Conservation (phyloP, 2,888 invertebrate genomes). For the Heteropelma amictum region DNA sequence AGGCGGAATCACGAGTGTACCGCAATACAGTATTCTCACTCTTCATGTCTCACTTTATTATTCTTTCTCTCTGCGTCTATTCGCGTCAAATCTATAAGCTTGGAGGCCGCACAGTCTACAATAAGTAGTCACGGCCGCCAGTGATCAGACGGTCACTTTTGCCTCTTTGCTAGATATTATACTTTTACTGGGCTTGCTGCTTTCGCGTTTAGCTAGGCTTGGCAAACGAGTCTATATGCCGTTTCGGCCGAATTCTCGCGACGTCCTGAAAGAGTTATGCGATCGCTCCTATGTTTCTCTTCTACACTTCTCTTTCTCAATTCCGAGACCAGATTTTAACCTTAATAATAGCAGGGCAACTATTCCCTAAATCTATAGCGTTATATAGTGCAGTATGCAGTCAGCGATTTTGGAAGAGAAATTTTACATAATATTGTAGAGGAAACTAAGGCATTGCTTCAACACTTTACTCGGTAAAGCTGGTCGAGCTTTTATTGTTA, state of each 20-base stretch:
- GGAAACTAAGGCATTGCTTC: too few species aligned
- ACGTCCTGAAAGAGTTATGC: conserved; percentile 46
- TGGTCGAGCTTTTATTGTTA: too few species aligned
- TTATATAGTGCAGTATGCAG: too few species aligned
- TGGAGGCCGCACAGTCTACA: conserved; percentile 22
- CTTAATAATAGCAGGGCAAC: conserved; percentile 42
- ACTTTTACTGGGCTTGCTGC: conserved; percentile 22
- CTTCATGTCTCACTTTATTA: conserved; percentile 6
- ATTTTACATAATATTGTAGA: too few species aligned
- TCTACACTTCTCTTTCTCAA: neutral
- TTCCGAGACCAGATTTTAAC: conserved; percentile 9
- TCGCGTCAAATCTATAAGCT: conserved; percentile 31
- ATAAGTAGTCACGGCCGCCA: conserved; percentile 50
- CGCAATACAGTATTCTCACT: conserved; percentile 18
- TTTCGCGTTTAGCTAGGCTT: conserved; percentile 40
- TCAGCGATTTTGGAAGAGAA: too few species aligned
- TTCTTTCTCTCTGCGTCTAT: conserved; percentile 30
- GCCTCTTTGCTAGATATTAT: conserved; percentile 20
- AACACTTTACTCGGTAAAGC: too few species aligned
- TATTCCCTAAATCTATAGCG: conserved; percentile 4
- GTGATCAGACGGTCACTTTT: conserved; percentile 42
- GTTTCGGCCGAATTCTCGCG: conserved; percentile 50
- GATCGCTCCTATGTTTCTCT: conserved; percentile 11
- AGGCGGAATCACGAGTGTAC: conserved; percentile 21
- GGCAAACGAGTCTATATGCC: conserved; percentile 45